These are phyloP conservation scores for Tonatia bakeri DNA, from an alignment of 2,113 vertebrate genomes.

Conservation along the genomic window DNA sequence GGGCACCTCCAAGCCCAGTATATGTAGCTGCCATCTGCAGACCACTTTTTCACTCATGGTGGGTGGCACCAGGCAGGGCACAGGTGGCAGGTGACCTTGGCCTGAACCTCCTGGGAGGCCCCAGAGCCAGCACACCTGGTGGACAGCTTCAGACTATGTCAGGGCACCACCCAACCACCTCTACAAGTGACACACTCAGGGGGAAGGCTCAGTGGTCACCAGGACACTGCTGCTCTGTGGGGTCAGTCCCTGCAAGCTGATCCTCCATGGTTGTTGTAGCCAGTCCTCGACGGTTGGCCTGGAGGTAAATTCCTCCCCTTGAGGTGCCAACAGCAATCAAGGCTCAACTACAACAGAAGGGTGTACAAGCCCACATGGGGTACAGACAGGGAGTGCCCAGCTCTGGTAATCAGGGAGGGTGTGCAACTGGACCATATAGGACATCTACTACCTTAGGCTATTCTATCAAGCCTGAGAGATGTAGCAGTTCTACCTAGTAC, in stretches of 20 bases:
- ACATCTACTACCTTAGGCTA: not conserved
- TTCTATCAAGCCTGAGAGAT: not conserved
- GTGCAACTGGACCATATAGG: not conserved
- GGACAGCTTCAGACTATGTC: not conserved
- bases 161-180: not conserved
- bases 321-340: not conserved
- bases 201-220: not conserved
- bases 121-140: not conserved
- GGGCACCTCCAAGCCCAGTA: not conserved
- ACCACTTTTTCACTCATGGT: not conserved
- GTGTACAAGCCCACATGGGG: too few relatives aligned
- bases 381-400: not conserved
- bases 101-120: not conserved
- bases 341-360: too few relatives aligned
- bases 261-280: not conserved
- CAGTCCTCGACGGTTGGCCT: not conserved
- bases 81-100: not conserved
- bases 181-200: not conserved
- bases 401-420: not conserved
- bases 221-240: not conserved
- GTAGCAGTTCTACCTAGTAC: not conserved
- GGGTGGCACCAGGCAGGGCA: not conserved
- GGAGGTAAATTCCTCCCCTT: not conserved
- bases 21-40: not conserved
- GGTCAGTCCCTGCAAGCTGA: not conserved